Evolutionary conservation across 35 echinoderm and acorn worm genomes (phyloP).

Genomic region (Ophioderma brevispina): DNA sequence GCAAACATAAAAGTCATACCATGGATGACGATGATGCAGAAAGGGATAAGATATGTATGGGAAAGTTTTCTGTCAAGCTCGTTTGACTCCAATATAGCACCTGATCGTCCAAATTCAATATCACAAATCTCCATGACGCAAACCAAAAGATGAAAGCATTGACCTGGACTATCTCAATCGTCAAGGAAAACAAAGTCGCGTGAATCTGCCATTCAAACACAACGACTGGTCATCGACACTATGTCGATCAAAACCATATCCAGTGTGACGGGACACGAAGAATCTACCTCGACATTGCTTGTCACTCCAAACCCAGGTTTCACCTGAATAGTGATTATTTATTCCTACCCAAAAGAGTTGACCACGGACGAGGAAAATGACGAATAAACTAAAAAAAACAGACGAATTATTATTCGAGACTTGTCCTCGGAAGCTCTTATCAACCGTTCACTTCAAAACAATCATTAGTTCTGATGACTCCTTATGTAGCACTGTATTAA

Average conservation of each 20-base stretch:
- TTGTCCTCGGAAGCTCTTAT: too few species aligned
- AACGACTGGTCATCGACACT: too few species aligned
- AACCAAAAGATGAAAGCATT: neutral
- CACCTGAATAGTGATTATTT: conserved; percentile 13
- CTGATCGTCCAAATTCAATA: conserved; percentile 27
- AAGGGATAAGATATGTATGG: too few species aligned
- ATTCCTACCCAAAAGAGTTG: conserved; percentile 17
- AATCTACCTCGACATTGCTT: too few species aligned
- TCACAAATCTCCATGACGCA: conserved; percentile 28
- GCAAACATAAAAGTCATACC: neutral
- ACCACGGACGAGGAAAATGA: conserved; percentile 41
- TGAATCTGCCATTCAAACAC: too few species aligned
- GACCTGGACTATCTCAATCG: too few species aligned
- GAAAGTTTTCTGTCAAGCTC: too few species aligned
- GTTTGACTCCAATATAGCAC: neutral
- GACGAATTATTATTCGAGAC: conserved; percentile 54
- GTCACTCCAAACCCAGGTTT: neutral
- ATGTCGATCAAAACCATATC: too few species aligned
- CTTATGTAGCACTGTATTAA: conserved; percentile 11
- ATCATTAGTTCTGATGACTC: conserved; percentile 18
- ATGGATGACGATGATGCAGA: conserved; percentile 26
- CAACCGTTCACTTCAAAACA: conserved; percentile 26
- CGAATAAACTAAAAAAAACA: conserved; percentile 32
- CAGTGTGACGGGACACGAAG: too few species aligned
- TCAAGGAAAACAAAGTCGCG: too few species aligned